phyloP scores from a whole-genome alignment of 1,140 invertebrate species.

The Holcopasites calliopsidis region DNA sequence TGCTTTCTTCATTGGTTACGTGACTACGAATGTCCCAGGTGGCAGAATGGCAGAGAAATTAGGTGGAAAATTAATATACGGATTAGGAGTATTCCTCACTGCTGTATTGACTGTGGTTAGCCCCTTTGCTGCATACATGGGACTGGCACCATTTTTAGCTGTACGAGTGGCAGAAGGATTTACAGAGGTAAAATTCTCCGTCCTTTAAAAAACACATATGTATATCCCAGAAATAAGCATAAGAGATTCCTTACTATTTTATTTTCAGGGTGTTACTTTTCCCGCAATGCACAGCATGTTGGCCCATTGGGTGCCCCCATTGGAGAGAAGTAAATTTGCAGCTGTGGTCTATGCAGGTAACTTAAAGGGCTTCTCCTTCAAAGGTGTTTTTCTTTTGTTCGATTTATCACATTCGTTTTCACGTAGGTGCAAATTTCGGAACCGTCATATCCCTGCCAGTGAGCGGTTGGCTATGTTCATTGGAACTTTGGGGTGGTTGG shows the following conservation, averaged over 20 bases:
- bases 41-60: constrained; percentile 89
- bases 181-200: constrained; percentile 84
- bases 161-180: constrained; percentile 92
- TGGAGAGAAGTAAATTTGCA: constrained; percentile 90
- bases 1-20: constrained; percentile 93
- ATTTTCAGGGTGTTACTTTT: constrained; percentile 86
- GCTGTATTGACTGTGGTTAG: constrained; percentile 88
- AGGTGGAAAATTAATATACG: constrained; percentile 90
- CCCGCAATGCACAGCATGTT: constrained; percentile 91
- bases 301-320: constrained; percentile 89
- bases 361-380: too few species aligned
- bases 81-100: constrained; percentile 87
- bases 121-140: constrained; percentile 86
- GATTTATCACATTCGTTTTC: constrained; percentile 13
- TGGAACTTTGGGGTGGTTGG: constrained; percentile 86
- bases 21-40: constrained; percentile 92
- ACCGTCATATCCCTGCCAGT: constrained; percentile 88
- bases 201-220: constrained; percentile 2
- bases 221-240: constrained; percentile 3
- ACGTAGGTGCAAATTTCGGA: constrained; percentile 85
- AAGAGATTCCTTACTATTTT: constrained; percentile 45
- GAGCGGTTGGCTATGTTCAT: constrained; percentile 86
- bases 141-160: constrained; percentile 86
- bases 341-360: constrained; percentile 89
- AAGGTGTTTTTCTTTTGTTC: neutral